Percentiles rank a stretch among this genome's conserved stretches.
phyloP scores from a whole-genome alignment of 2,113 vertebrate species.

The Dolichallabes microphthalmus region DNA sequence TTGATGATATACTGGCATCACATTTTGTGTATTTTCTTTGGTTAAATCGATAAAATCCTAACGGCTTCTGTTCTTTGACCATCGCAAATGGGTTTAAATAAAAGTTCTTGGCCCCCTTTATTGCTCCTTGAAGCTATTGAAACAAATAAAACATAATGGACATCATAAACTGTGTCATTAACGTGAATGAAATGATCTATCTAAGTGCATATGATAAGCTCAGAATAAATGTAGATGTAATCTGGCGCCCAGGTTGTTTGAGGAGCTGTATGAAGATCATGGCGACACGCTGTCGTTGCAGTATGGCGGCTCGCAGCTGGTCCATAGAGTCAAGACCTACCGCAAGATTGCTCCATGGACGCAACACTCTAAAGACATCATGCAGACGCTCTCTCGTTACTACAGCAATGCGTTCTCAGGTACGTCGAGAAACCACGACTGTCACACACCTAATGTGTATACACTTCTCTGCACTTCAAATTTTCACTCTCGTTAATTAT shows the following conservation, averaged over 20 bases:
- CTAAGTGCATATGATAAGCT: not conserved
- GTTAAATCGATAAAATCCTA: not conserved
- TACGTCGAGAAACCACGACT: constrained; percentile 55
- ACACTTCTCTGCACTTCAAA: not conserved
- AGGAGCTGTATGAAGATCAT: constrained; percentile 97
- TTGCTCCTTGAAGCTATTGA: not conserved
- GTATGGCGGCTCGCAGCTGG: constrained; percentile 95
- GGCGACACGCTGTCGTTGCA: constrained; percentile 96
- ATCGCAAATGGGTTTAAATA: not conserved
- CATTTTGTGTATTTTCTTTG: not conserved
- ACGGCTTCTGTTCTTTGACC: not conserved
- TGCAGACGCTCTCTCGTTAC: constrained; percentile 94
- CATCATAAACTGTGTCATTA: not conserved
- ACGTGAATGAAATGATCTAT: not conserved
- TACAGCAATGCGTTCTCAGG: constrained; percentile 98
- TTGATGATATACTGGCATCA: not conserved
- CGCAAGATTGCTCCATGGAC: constrained; percentile 98
- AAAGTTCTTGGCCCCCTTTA: not conserved
- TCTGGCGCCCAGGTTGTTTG: constrained; percentile 81
- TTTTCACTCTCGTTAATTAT: constrained; percentile 2
- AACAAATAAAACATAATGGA: not conserved
- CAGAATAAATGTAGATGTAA: not conserved
- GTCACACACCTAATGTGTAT: not conserved
- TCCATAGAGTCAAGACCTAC: constrained; percentile 96
- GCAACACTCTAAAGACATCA: constrained; percentile 97